These are phyloP conservation scores for Argya squamiceps DNA, from an alignment of 2,797 vertebrate species.

Conservation along the genomic window DNA sequence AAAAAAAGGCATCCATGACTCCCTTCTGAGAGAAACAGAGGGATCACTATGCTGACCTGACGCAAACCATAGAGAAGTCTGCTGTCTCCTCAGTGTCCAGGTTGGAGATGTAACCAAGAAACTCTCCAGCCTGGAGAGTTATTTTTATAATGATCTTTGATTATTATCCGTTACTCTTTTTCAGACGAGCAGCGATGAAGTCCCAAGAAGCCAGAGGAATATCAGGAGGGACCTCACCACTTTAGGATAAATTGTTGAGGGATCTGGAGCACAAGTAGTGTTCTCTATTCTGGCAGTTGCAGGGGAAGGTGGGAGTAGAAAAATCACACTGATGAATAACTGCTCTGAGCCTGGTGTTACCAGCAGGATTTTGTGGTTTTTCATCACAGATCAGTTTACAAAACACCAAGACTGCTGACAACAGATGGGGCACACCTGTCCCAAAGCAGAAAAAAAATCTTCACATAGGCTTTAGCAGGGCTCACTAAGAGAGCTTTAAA, in stretches of 20 bases:
- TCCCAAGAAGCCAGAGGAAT: background rate
- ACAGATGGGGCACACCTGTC: background rate
- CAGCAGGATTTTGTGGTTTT: background rate
- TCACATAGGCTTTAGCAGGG: background rate
- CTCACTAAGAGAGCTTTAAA: background rate
- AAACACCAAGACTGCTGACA: background rate
- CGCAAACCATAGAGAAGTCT: background rate
- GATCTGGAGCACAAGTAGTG: background rate
- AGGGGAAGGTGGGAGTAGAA: background rate
- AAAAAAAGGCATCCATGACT: background rate
- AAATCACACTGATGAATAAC: background rate
- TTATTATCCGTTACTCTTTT: background rate
- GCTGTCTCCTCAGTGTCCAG: background rate
- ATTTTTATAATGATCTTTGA: background rate
- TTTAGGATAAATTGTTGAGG: background rate
- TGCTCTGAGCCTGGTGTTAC: background rate
- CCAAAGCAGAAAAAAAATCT: background rate
- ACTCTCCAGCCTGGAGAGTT: background rate
- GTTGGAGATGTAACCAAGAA: background rate
- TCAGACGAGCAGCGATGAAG: background rate
- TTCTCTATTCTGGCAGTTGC: background rate
- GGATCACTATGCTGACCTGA: background rate
- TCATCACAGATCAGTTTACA: background rate
- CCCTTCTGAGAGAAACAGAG: background rate
- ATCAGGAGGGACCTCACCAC: background rate